These are phyloP conservation scores for Melitaea athalia DNA, from an alignment of 2,888 invertebrate genomes.

Conservation along the genomic window DNA sequence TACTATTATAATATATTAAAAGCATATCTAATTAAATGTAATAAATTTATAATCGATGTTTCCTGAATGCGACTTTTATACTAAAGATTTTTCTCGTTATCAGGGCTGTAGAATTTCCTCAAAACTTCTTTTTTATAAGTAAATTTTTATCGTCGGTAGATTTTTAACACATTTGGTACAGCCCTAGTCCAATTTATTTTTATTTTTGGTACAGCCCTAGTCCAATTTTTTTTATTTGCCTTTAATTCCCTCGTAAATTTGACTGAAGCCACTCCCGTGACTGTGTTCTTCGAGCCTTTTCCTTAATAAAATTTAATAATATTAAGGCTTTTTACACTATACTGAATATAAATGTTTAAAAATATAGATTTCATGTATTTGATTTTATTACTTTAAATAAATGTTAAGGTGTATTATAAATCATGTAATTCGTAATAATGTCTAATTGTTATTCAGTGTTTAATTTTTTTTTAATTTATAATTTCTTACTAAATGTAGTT, in stretches of 20 bases:
- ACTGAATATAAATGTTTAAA: constrained; percentile 18
- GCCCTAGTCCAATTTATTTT: constrained; percentile 12
- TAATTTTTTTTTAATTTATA: constrained; percentile 8
- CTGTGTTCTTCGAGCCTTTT: constrained; percentile 34
- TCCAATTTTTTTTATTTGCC: constrained; percentile 8
- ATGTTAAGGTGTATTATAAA: constrained; percentile 24
- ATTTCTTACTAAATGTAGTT: constrained; percentile 8
- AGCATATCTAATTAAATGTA: constrained; percentile 18
- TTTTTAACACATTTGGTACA: background rate
- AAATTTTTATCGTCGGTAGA: background rate
- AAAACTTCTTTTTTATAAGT: background rate
- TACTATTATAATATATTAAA: constrained; percentile 8
- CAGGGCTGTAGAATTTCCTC: background rate
- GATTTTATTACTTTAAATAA: constrained; percentile 8
- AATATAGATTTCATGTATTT: constrained; percentile 9
- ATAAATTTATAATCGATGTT: constrained; percentile 7
- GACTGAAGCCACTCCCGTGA: constrained; percentile 30
- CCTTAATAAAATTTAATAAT: constrained; percentile 18
- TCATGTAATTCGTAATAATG: constrained; percentile 17
- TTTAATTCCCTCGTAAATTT: constrained; percentile 10
- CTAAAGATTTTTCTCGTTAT: background rate
- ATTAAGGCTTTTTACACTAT: constrained; percentile 31
- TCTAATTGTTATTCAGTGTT: constrained; percentile 29
- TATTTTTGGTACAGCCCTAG: constrained; percentile 5
- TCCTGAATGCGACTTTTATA: constrained; percentile 6